phyloP scores from a whole-genome alignment of 1,140 invertebrate species.

The Polypedilum pembai region DNA sequence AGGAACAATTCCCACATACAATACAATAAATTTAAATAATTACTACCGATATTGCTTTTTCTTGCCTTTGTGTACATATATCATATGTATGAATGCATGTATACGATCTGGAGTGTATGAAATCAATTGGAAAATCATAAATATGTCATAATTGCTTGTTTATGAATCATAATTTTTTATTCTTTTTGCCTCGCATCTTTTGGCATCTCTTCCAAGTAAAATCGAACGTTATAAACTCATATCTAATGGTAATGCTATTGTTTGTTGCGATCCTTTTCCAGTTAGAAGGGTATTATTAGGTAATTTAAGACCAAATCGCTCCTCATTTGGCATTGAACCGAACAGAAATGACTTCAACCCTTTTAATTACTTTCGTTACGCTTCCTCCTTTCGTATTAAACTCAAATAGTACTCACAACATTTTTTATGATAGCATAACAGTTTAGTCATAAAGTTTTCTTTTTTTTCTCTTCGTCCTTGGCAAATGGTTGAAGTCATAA shows the following conservation, averaged over 20 bases:
- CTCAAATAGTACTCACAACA: neutral
- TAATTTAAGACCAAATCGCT: slow-evolving; percentile 6
- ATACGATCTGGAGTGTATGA: neutral
- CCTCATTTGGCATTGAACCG: slow-evolving; percentile 20
- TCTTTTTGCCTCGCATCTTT: neutral
- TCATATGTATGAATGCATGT: neutral
- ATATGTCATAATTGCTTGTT: slow-evolving; percentile 28
- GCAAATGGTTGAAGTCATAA: neutral
- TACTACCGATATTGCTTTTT: neutral
- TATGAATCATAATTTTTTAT: slow-evolving; percentile 25
- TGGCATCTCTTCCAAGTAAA: neutral
- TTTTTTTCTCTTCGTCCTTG: neutral
- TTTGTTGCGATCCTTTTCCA: too few relatives aligned
- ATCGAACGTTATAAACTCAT: too few relatives aligned
- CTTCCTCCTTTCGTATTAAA: neutral
- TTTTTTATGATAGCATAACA: neutral
- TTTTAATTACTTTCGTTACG: slow-evolving; percentile 24
- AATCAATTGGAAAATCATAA: slow-evolving; percentile 28
- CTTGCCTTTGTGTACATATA: neutral
- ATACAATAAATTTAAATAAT: neutral
- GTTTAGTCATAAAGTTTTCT: too few relatives aligned
- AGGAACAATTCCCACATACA: neutral
- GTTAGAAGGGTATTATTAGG: neutral
- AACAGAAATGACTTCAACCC: neutral
- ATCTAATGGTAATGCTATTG: too few relatives aligned